phyloP scores from a whole-genome alignment of 2,797 vertebrate species.

The Neosilurus hyrtlii region DNA sequence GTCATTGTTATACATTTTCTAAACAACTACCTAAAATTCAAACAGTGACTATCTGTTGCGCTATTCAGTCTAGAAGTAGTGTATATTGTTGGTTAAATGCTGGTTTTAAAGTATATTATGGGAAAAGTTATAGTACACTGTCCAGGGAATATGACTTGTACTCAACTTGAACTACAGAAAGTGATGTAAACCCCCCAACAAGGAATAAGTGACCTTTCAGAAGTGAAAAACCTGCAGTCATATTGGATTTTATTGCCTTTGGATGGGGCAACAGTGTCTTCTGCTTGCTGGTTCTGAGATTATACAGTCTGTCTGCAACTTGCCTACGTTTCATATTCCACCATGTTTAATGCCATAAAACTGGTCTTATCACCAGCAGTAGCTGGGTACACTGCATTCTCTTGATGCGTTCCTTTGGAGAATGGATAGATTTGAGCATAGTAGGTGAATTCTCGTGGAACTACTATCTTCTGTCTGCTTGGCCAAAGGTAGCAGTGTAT shows the following conservation, averaged over 20 bases:
- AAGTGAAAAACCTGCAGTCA: neutral
- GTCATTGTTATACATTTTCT: neutral
- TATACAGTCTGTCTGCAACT: neutral
- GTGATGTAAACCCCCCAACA: neutral
- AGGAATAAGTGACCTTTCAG: neutral
- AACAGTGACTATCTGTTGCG: neutral
- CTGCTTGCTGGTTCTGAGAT: neutral
- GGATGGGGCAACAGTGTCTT: neutral
- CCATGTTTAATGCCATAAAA: neutral
- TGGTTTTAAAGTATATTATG: neutral
- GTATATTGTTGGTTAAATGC: neutral
- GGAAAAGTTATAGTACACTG: neutral
- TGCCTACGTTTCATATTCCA: neutral
- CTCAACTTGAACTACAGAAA: neutral
- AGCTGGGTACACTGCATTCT: neutral
- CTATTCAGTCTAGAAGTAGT: neutral
- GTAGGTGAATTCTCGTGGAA: neutral
- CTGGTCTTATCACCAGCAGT: neutral
- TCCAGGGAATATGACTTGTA: neutral
- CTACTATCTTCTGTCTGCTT: slow-evolving; percentile 3
- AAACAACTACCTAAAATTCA: neutral
- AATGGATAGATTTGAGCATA: neutral
- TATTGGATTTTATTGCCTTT: neutral
- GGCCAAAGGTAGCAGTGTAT: slow-evolving; percentile 31
- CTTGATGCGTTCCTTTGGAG: neutral